Conservation (phyloP, 2,113 vertebrate species). For the Phylloscopus whistleri region DNA sequence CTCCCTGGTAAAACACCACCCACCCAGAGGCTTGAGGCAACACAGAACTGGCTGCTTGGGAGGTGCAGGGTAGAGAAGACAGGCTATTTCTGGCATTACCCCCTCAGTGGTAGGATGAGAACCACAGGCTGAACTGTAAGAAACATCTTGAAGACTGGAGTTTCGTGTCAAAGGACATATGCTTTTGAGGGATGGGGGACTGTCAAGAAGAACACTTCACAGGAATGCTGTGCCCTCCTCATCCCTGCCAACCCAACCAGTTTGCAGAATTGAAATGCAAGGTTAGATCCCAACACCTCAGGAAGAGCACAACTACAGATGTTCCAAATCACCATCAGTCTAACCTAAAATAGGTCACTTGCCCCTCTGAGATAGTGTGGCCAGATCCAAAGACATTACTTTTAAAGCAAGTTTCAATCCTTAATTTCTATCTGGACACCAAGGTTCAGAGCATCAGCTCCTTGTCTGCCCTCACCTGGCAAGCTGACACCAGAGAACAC, state of each 20-base stretch:
- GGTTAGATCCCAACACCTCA: not conserved
- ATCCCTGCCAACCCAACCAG: not conserved
- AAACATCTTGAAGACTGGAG: not conserved
- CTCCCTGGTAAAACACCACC: conserved; percentile 18
- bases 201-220: not conserved
- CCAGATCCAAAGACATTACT: not conserved
- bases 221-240: not conserved
- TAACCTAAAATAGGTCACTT: not conserved
- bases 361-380: not conserved
- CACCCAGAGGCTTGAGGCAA: conserved; percentile 7
- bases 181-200: not conserved
- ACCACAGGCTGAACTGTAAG: not conserved
- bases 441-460: not conserved
- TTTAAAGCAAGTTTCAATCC: not conserved
- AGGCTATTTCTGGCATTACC: not conserved
- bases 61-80: not conserved
- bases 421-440: not conserved
- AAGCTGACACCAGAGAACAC: not conserved
- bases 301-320: not conserved
- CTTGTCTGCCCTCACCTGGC: not conserved
- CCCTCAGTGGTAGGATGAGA: not conserved
- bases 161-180: not conserved
- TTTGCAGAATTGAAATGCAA: not conserved
- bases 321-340: not conserved
- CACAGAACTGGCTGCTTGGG: not conserved